Evolutionary conservation across 2,113 vertebrate genomes (phyloP), one percentile per base, ranked within the genome.

Genomic region (Camelus bactrianus): DNA sequence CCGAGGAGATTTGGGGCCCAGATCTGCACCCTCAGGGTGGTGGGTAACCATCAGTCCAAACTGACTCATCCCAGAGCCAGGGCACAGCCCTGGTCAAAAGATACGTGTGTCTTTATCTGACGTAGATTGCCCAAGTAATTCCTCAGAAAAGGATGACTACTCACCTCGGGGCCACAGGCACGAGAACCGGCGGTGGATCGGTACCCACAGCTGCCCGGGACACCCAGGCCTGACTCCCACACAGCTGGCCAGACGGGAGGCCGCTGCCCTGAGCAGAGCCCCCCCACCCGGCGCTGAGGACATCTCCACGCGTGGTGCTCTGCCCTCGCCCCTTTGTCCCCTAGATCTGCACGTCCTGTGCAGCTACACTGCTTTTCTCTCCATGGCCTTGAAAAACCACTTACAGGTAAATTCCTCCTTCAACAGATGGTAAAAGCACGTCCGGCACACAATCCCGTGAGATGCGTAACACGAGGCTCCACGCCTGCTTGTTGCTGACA

Each of bases 321-420:
- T 50, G n/a, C 17, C 90, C 60, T 17, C 1, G 1, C 83, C 16
- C 38, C 35, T 95, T 97, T 94, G 83, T 96, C 87, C 58, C 79
- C 38, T 54, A 32, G 26, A 77, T 90, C 48, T 73, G 72, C 94
- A 82, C 12, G 5, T 79, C 56, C 35, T 56, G 9, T 62, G 72
- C 38, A 89, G 81, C 50, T 83, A 73, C 82, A 93, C 67, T 88
- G 30, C 58, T 22, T 95, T 98, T 89, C 70, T 93, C 93, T 89
- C 93, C 79, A 24, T 75, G 89, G 84, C 97, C 91, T 97, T 97
- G 97, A 96, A 96, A 97, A 97, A 89, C 9, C 95, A 95, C 96
- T 95, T 93, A 85, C 19, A 91, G 81, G 85, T 93, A 87, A 97
- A 97, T 90, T 86, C 64, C 30, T 94, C 67, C 84, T 95, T 92